phyloP scores from a whole-genome alignment of 2,113 vertebrate species.

The Casuarius casuarius region DNA sequence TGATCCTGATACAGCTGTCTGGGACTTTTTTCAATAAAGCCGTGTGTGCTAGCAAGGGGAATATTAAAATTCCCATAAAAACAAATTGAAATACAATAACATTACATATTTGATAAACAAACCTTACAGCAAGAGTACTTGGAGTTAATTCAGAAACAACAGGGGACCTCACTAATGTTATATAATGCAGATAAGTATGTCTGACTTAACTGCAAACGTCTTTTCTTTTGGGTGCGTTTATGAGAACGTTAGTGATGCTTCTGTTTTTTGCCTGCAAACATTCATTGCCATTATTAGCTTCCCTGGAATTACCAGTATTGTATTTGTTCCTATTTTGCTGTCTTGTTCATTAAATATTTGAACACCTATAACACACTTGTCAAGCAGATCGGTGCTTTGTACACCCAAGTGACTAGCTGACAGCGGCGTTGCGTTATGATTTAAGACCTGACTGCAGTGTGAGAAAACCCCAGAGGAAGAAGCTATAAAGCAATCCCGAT shows the following conservation, averaged over 20 bases:
- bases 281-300: conserved; percentile 54
- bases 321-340: not conserved
- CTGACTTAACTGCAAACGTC: conserved; percentile 48
- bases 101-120: conserved; percentile 59
- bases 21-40: conserved; percentile 27
- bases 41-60: conserved; percentile 66
- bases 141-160: conserved; percentile 75
- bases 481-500: not conserved
- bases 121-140: conserved; percentile 3
- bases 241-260: conserved; percentile 41
- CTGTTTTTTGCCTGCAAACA: conserved; percentile 55
- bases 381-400: conserved; percentile 22
- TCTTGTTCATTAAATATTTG: conserved; percentile 43
- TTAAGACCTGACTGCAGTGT: not conserved
- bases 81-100: conserved; percentile 59
- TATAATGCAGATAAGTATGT: conserved; percentile 58
- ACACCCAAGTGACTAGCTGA: not conserved
- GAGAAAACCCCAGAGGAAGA: not conserved
- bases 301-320: conserved; percentile 9
- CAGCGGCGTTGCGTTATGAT: not conserved
- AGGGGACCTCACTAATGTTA: conserved; percentile 52
- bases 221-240: conserved; percentile 58
- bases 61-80: conserved; percentile 69
- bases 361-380: conserved; percentile 11
- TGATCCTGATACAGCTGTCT: conserved; percentile 40